Evolutionary conservation across 2,888 invertebrate genomes (phyloP).

Genomic region (Hipparchia sbordonii): DNA sequence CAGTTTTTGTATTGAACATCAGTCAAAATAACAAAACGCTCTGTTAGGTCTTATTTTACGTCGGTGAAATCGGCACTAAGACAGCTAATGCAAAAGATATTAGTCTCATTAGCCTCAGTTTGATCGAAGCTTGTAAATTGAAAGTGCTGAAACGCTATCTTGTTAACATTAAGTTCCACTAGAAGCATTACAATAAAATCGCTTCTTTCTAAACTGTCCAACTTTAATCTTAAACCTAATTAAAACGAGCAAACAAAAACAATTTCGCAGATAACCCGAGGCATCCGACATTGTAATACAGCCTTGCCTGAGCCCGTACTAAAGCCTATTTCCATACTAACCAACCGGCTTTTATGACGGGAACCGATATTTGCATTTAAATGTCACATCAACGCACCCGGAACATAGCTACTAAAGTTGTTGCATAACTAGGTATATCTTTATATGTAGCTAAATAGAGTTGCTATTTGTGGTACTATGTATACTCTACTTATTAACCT

Average conservation of each 20-base stretch:
- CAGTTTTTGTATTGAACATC: no score
- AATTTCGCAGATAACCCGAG: constrained; percentile 40
- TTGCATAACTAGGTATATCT: background rate
- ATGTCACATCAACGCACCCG: constrained; percentile 15
- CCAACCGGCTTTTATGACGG: constrained; percentile 32
- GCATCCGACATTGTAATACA: constrained; percentile 32
- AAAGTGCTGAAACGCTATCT: background rate
- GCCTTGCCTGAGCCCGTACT: constrained; percentile 19
- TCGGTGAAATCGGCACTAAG: no score
- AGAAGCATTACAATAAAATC: constrained; percentile 4
- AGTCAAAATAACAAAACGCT: no score
- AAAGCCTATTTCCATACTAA: constrained; percentile 33
- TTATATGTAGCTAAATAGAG: background rate
- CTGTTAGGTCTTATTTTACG: no score
- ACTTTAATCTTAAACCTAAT: constrained; percentile 40
- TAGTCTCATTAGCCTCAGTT: no score
- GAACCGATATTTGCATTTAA: constrained; percentile 23
- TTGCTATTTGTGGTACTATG: background rate
- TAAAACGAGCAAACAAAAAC: constrained; percentile 41
- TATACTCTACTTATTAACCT: background rate
- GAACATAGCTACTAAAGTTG: background rate
- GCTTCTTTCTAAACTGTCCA: constrained; percentile 18
- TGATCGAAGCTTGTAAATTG: no score
- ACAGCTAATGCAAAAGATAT: no score
- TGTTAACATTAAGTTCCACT: background rate